phyloP scores from a whole-genome alignment of 1,140 invertebrate genomes.

The Notospermus geniculatus region DNA sequence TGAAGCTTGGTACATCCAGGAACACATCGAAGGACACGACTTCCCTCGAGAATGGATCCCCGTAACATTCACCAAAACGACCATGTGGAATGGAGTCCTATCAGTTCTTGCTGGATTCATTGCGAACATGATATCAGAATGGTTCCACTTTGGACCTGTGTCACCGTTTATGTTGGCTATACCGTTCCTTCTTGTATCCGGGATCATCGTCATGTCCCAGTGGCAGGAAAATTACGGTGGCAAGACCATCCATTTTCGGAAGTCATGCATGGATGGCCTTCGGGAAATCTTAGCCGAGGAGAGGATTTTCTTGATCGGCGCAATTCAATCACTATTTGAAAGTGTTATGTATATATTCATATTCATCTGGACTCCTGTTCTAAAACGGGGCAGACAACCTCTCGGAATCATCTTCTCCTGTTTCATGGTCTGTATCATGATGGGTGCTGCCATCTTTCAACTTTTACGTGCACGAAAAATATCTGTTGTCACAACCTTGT shows the following conservation, averaged over 20 bases:
- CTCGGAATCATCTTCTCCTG: slow-evolving; percentile 60
- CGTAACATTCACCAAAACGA: slow-evolving; percentile 66
- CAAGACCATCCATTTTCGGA: slow-evolving; percentile 50
- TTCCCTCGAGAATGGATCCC: slow-evolving; percentile 55
- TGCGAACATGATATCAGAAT: slow-evolving; percentile 64
- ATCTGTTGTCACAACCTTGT: slow-evolving; percentile 46
- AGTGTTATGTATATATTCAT: slow-evolving; percentile 73
- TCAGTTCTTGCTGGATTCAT: slow-evolving; percentile 67
- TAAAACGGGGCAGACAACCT: slow-evolving; percentile 58
- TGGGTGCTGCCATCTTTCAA: slow-evolving; percentile 66
- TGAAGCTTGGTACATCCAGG: slow-evolving; percentile 72
- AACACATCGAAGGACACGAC: slow-evolving; percentile 63
- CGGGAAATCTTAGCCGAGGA: slow-evolving; percentile 51
- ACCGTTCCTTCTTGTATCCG: slow-evolving; percentile 61
- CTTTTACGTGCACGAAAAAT: slow-evolving; percentile 49
- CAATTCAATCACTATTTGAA: slow-evolving; percentile 70
- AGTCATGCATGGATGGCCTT: slow-evolving; percentile 54
- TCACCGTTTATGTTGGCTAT: slow-evolving; percentile 68
- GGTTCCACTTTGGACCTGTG: slow-evolving; percentile 61
- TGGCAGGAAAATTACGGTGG: slow-evolving; percentile 68
- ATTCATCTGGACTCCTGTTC: slow-evolving; percentile 71
- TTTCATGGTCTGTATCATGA: slow-evolving; percentile 71
- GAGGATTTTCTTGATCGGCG: slow-evolving; percentile 63
- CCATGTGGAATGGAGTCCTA: slow-evolving; percentile 69
- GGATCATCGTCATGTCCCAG: slow-evolving; percentile 57